phyloP scores from a whole-genome alignment of 2,888 invertebrate species.

The Maniola hyperantus region DNA sequence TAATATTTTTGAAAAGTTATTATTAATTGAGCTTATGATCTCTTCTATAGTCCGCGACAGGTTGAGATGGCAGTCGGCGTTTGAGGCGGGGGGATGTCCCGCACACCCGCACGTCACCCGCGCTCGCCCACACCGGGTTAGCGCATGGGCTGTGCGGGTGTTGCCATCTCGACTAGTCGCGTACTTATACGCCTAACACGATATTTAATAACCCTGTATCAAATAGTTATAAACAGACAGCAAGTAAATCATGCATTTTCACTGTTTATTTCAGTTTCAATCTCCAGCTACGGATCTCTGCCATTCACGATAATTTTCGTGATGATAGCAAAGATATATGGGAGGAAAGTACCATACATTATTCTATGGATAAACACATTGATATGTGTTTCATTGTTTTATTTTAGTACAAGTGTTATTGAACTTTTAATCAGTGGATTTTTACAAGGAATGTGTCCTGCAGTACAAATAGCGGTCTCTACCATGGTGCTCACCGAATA shows the following conservation, averaged over 20 bases:
- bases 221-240: no score
- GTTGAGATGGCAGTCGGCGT: no score
- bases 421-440: conserved; percentile 21
- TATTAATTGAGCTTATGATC: no score
- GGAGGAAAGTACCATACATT: conserved; percentile 15
- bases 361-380: conserved; percentile 12
- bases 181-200: no score
- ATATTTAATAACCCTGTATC: no score
- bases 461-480: conserved; percentile 4
- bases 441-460: conserved; percentile 8
- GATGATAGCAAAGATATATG: conserved; percentile 3
- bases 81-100: no score
- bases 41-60: no score
- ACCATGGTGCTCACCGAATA: conserved; percentile 47
- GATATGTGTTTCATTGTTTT: not conserved
- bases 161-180: no score
- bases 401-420: conserved; percentile 12
- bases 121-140: no score
- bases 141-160: no score
- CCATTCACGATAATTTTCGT: conserved; percentile 6
- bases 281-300: conserved; percentile 11
- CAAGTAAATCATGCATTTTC: not conserved
- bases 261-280: conserved; percentile 11
- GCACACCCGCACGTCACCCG: no score
- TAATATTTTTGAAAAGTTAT: no score